A percentile compares a stretch with the other conserved stretches of the same genome.
phyloP scores from a whole-genome alignment of 2,888 invertebrate genomes.

The Coleophora deauratella region DNA sequence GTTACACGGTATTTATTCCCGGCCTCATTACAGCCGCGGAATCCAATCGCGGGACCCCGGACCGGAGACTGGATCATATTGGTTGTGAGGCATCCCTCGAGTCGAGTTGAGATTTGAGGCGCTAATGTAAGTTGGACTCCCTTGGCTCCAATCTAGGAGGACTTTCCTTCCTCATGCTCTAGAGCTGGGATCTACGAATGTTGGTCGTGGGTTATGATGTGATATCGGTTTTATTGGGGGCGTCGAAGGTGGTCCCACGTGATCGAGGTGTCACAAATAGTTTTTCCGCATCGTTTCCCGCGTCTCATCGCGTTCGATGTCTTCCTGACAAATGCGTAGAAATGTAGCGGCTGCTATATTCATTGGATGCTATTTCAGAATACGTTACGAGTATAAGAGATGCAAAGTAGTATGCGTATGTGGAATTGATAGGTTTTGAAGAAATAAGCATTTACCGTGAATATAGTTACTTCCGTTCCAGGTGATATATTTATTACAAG shows the following conservation, averaged over 20 bases:
- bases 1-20: constrained; percentile 55
- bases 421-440: not conserved
- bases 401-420: constrained; percentile 13
- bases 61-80: constrained; percentile 39
- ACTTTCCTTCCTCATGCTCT: not conserved
- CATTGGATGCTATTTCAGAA: not conserved
- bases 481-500: too few species aligned
- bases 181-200: constrained; percentile 7
- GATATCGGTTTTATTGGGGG: constrained; percentile 56
- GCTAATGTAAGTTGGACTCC: constrained; percentile 29
- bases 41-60: constrained; percentile 44
- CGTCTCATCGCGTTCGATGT: constrained; percentile 27
- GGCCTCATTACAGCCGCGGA: constrained; percentile 46
- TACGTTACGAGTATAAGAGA: constrained; percentile 8
- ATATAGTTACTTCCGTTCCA: not conserved
- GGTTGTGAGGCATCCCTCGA: constrained; percentile 44
- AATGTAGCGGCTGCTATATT: constrained; percentile 10
- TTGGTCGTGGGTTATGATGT: constrained; percentile 35
- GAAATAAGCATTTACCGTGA: not conserved
- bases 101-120: constrained; percentile 33
- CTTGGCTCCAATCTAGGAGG: not conserved
- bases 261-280: constrained; percentile 55
- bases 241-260: constrained; percentile 33
- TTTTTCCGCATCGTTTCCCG: constrained; percentile 45
- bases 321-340: constrained; percentile 14